These are phyloP conservation scores for Syrmaticus mikado DNA, from an alignment of 2,113 vertebrate genomes.

Conservation along the genomic window DNA sequence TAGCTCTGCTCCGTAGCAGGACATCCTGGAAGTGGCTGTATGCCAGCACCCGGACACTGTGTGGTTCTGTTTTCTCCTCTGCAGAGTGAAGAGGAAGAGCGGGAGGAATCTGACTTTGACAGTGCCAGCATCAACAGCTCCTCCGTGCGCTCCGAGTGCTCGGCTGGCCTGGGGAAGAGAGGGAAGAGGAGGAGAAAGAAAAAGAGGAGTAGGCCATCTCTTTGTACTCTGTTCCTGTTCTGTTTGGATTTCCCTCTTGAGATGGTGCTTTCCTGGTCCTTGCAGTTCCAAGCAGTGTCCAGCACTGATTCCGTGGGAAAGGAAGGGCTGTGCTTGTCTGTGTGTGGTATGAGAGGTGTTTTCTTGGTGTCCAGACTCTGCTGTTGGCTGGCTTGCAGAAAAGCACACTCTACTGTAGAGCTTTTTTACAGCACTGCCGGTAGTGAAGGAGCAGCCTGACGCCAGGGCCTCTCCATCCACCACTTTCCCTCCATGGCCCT, in stretches of 20 bases:
- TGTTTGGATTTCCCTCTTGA: not conserved
- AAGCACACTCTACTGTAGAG: fast-evolving
- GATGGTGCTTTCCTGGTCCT: not conserved
- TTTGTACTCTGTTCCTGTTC: not conserved
- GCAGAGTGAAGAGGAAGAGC: constrained; percentile 96
- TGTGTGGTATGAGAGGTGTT: not conserved
- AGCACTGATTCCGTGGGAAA: not conserved
- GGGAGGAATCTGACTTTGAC: constrained; percentile 95
- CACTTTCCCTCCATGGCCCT: not conserved
- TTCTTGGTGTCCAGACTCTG: not conserved
- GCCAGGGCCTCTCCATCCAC: fast-evolving
- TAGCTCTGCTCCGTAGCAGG: fast-evolving
- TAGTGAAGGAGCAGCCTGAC: fast-evolving
- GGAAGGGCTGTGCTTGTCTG: not conserved
- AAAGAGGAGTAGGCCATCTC: constrained; percentile 88
- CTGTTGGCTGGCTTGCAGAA: not conserved
- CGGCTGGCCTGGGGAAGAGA: constrained; percentile 87
- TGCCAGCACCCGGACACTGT: not conserved
- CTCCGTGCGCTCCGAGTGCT: constrained; percentile 91
- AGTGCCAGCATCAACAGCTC: constrained; percentile 95
- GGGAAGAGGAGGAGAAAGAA: constrained; percentile 90
- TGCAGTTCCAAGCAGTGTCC: not conserved
- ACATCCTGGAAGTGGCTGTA: fast-evolving
- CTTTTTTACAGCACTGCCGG: fast-evolving
- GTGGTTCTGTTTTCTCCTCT: constrained; percentile 1